Base-by-base conservation (phyloP, 1,140 invertebrate genomes). In the Drosophila teissieri region DNA sequence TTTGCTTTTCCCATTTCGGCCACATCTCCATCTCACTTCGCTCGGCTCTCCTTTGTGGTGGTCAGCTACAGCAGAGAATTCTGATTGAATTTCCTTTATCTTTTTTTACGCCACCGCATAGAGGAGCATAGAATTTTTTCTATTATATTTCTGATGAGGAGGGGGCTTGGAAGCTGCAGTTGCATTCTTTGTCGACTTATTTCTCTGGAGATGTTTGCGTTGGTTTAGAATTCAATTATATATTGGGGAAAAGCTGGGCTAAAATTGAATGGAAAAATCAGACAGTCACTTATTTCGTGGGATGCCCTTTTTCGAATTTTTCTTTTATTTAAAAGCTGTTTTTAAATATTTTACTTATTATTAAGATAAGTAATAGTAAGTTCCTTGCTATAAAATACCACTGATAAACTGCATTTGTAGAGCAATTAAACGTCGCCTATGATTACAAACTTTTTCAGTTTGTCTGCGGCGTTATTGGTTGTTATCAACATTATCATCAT, bases 161-260 rank as follows among this genome's bases (percentile, higher is more conserved):
- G 60, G 24, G 14, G 17, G 31, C 27, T 12, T 52, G 45, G 11
- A n/a, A 36, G 53, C 46, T 53, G 44, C 70, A 55, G 52, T 58
- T 64, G 42, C 76, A 73, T 80, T 48, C 56, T 80, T 60, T 40
- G 42, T 53, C 60, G 34, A 54, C 79, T 83, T 80, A 89, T 89
- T 86, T 79, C 83, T 82, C 83, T 83, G 55, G 76, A 88, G 83
- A 88, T 82, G 76, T 61, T 62, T 69, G 49, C 70, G 49, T 83
- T 74, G 83, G 83, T 45, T 79, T 86, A 88, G 79, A 83, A 88
- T 88, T 88, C 83, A 89, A 88, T 88, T 88, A 89, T 89, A 78
- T 85, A 75, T 57, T 82, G 70, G 61, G 61, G 53, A 31, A 64
- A 39, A 49, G n/a, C 12, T 37, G n/a, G 68, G 15, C 49, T 52